Evolutionary conservation across 2,888 invertebrate genomes (phyloP), one percentile per base, ranked within the genome.

Genomic region (Scaptomyza parva): DNA sequence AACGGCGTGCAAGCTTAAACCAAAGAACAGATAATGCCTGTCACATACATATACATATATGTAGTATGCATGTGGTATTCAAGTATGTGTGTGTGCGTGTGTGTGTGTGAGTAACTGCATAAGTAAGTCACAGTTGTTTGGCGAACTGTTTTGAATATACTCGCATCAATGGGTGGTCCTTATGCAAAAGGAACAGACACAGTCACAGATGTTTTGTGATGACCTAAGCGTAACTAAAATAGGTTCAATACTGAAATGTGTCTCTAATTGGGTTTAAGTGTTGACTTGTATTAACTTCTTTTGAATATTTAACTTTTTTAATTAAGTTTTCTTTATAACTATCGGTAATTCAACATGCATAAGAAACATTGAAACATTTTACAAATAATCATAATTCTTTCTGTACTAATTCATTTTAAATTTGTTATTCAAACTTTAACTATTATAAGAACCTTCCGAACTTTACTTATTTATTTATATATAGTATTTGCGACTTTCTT

Each of bases 1-100:
- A 66, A 65, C 64, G 64, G 59, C 40, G 76, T 47, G 39, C 54
- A 68, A 77, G 78, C 79, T 64, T 57, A 62, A 67, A 76, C 60
- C 70, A 39, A 37, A 37, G 63, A 61, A 64, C 57, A 48, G 66
- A 76, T 70, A 61, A 59, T 58, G 17, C 37, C 33, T 26, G 26
- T 3, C 14, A 44, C 7, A 11, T 3, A 20, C 40, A 22, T 22
- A 5, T 28, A 44, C 7, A 11, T 3, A 20, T 40, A 22, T 22
- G 22, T 28, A 2, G 6, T 9, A 43, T 20, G 2, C 41, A 43
- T 22, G n/a, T n/a, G n/a, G 30, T 12, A 12, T 30, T 1, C n/a
- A 37, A 17, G 37, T 14, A 11, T 47, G 3, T 9, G 17, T 17
- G 9, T 30, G 3, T n/a, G n/a, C 30, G 18, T 18, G 8, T 22